Evolutionary conservation across 2,888 invertebrate genomes (phyloP), one percentile per base, ranked within the genome.

Genomic region (Lasius fuliginosus): DNA sequence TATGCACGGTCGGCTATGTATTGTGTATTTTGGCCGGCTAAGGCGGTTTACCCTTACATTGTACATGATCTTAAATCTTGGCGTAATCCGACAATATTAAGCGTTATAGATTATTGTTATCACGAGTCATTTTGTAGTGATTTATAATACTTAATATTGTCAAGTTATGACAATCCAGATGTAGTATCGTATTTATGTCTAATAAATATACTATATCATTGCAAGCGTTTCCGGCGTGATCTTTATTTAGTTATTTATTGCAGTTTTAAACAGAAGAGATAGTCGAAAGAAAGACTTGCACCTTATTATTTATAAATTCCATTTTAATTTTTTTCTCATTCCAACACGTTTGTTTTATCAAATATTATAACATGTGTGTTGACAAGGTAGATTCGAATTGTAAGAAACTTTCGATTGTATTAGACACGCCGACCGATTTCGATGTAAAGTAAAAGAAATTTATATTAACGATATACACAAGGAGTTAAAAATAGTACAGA

Each of bases 11-110:
- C 53, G 40, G 27, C 83, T 73, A 82, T 79, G 82, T 49, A 18
- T 81, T 79, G 76, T 79, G 75, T 81, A 88, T 90, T 87, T 86
- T 85, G 81, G 40, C 77, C 82, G 84, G 83, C 83, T 62, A 74
- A 74, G 60, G 40, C 40, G 27, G 6, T 11, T 65, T 64, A 62
- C 9, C 15, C 42, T 60, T n/a, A 30, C 18, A 23, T 0, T 42
- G 33, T 15, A 30, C 18, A 60, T 15, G n/a, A 33, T 4, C 11
- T 27, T 53, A 8, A n/a, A 53, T 53, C 8, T 53, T 62, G 18
- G 15, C 15, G 6, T 33, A 62, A 62, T 62, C 18, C 33, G 8
- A 62, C 33, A 62, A 53, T 53, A n/a, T n/a, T 53, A n/a, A 53
- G 8, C 2, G n/a, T 46, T 46, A 12, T n/a, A 53, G 1, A 53